phyloP scores from a whole-genome alignment of 2,113 vertebrate species.

The Hippopotamus amphibius region DNA sequence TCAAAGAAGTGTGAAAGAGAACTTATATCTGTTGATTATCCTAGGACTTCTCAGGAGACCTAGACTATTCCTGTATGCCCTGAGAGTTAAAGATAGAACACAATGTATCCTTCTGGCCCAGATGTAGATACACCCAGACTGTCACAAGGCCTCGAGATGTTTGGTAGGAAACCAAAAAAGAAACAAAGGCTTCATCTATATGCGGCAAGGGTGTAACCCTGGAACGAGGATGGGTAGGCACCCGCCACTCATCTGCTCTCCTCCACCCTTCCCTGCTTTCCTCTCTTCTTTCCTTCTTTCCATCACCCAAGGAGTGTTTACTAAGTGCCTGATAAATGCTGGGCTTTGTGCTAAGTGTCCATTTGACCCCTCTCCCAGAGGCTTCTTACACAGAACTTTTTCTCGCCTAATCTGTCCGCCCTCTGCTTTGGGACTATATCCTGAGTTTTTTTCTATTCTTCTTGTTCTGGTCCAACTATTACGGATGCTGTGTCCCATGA shows the following conservation, averaged over 20 bases:
- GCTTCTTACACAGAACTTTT: neutral
- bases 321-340: neutral
- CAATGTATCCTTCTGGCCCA: neutral
- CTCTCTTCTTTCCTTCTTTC: neutral
- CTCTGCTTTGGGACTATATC: neutral
- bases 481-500: neutral
- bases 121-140: neutral
- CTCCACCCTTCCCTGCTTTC: accelerated
- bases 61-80: neutral
- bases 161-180: neutral
- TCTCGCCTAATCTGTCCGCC: neutral
- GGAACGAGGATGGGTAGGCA: neutral
- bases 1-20: constrained; percentile 50
- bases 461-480: neutral
- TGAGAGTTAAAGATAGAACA: constrained; percentile 16
- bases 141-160: neutral
- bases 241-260: accelerated
- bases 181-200: neutral
- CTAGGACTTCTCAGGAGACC: constrained; percentile 36
- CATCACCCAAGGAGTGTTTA: neutral
- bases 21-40: constrained; percentile 50
- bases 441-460: neutral
- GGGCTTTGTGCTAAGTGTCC: accelerated
- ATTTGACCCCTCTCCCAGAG: neutral
- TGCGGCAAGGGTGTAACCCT: neutral